Evolutionary conservation across 2,113 vertebrate genomes (phyloP), one percentile per base, ranked within the genome.

Genomic region (Brachyhypopomus occidentalis): DNA sequence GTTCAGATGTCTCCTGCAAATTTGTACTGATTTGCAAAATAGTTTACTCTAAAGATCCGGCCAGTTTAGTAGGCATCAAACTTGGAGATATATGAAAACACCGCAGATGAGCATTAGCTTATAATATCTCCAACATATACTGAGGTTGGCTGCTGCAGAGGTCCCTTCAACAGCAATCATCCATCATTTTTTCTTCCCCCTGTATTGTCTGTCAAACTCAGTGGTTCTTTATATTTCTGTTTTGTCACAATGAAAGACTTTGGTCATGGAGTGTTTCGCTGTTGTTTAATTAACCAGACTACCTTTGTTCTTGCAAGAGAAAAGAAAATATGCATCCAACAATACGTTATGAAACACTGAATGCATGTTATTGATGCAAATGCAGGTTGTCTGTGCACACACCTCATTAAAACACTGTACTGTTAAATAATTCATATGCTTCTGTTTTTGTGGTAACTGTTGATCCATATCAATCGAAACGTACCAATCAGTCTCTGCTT

Each of bases 391-490:
- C 8, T 7, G 36, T 62, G 41, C 77, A 78, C 14, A 73, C 48
- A 59, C 27, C 79, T 85, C 76, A 85, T 85, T 85, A 85, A 81
- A 75, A 71, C 36, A 48, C 27, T 73, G 77, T 83, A 67, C 59
- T 79, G 75, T 79, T 85, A 76, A 81, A 84, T 83, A 83, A 83
- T 88, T 79, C 75, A 86, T 72, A 75, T 22, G 23, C 62, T 66
- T 64, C 64, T 27, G 72, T 59, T 84, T 76, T 81, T 80, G 23
- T 73, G 75, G 62, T 82, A 78, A 72, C 82, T 67, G 79, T 84
- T 83, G 77, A 83, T 75, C 80, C 80, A 63, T 76, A 77, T 69
- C 45, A 79, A 80, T 78, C 63, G 67, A 78, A 80, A 67, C 70
- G 25, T 69, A 72, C 59, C 77, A 75, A 73, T 79, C 73, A 72